Conservation (phyloP, 2,888 invertebrate species). For the Craniophora ligustri region DNA sequence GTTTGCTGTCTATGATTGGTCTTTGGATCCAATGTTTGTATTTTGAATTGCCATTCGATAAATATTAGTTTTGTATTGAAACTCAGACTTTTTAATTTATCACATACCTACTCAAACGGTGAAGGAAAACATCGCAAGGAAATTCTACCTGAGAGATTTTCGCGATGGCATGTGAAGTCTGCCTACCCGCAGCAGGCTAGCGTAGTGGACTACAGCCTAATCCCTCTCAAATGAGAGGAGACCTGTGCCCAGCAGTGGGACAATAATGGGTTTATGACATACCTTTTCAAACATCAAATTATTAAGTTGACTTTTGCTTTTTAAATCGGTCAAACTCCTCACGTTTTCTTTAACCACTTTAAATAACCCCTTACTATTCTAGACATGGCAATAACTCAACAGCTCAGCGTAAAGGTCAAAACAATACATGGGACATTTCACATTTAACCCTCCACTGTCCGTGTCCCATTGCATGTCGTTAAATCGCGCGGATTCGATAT, state of each 20-base stretch:
- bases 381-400: conserved; percentile 23
- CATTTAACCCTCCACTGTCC: conserved; percentile 43
- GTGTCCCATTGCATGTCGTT: conserved; percentile 55
- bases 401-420: conserved; percentile 46
- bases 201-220: too few species aligned
- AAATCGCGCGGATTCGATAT: conserved; percentile 43
- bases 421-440: conserved; percentile 37
- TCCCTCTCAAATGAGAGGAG: too few species aligned
- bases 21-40: conserved; percentile 13
- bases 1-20: conserved; percentile 39
- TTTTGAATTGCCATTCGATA: conserved; percentile 5
- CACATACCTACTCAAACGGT: too few species aligned
- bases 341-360: background rate
- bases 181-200: too few species aligned
- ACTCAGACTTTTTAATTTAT: background rate
- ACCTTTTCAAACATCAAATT: too few species aligned
- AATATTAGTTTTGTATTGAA: background rate
- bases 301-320: too few species aligned
- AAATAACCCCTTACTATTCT: background rate
- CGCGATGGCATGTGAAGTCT: too few species aligned
- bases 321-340: background rate
- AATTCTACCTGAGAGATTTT: too few species aligned
- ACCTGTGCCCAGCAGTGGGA: too few species aligned
- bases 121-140: too few species aligned
- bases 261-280: too few species aligned